Base-by-base conservation (phyloP, 2,797 vertebrate genomes). In the Pteropus rufus region DNA sequence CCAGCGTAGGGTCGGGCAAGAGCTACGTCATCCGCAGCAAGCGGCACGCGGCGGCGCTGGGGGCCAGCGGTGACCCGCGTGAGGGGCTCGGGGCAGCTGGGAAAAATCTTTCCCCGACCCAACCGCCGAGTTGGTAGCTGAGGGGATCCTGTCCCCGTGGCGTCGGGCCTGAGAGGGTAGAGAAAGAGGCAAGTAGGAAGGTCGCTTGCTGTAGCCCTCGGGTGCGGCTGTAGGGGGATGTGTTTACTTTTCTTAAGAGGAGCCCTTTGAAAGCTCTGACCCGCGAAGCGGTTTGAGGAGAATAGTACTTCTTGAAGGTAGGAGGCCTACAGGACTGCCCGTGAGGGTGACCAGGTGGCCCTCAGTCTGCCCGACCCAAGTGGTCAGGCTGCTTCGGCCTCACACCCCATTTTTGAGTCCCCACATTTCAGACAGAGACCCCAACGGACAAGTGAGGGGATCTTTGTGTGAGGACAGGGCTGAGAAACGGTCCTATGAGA, bases 161-260 rank as follows among this genome's bases (percentile, higher is more conserved):
- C 11, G 9, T 56, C 67, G 8, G 73, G 52, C 64, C 34, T 1
- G 19, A 84, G 9, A 36, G 69, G 21, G 18, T 67, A 58, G 77
- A 36, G 75, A 52, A 75, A 79, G 34, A 82, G 92, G 75, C 80
- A 89, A 96, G 70, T 82, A 88, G 31, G 3, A 10, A 41, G 18
- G 14, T 23, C 3, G 15, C 56, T 44, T 58, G 10, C 24, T 36
- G 24, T 54, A 79, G 69, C 70, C 39, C 34, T 84, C 16, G 1
- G 2, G 2, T 49, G 67, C 9, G 75, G 23, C 60, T 44, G 14
- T 76, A 60, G 79, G 4, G 54, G 67, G 46, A 91, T 60, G 56
- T 10, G 2, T 58, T 76, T 44, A 5, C 10, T 4, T 4, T 70
- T 49, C 60, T 23, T 75, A 80, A 58, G 75, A 60, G 3, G 24